A percentile compares a stretch with the other conserved stretches of the same genome.
phyloP scores from a whole-genome alignment of 2,888 invertebrate species.

The Nomada fucata region DNA sequence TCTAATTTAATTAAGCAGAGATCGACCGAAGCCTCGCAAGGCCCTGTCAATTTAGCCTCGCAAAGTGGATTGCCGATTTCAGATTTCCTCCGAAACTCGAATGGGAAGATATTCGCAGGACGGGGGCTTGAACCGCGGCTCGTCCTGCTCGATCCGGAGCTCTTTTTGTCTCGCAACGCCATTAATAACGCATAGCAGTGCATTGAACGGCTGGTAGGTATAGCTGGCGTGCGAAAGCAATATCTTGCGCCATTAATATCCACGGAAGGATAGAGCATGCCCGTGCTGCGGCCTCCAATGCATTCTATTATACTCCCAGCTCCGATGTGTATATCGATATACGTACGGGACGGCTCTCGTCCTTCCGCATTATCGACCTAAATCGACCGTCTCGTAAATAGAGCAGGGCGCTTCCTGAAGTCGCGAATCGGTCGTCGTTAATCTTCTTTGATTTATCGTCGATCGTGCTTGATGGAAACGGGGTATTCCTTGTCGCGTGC shows the following conservation, averaged over 20 bases:
- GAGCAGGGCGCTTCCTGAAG: constrained; percentile 52
- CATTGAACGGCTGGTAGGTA: constrained; percentile 49
- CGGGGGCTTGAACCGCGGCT: constrained; percentile 44
- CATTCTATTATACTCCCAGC: constrained; percentile 73
- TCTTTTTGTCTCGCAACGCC: constrained; percentile 69
- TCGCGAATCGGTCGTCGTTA: constrained; percentile 52
- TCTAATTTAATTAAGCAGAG: constrained; percentile 2
- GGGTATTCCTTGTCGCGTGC: constrained; percentile 24
- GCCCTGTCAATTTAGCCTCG: neutral
- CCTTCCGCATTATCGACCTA: constrained; percentile 60
- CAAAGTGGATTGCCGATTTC: neutral
- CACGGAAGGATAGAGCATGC: constrained; percentile 71
- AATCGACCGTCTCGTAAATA: constrained; percentile 52
- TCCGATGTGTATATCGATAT: constrained; percentile 53
- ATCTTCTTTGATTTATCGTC: constrained; percentile 51
- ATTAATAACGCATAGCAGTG: constrained; percentile 74
- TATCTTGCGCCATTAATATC: constrained; percentile 81
- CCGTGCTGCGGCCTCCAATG: constrained; percentile 67
- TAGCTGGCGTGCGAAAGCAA: constrained; percentile 75
- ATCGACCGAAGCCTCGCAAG: neutral
- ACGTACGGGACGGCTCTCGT: constrained; percentile 47
- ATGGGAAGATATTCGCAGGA: constrained; percentile 28
- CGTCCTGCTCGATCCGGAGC: constrained; percentile 55
- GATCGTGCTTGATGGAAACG: constrained; percentile 33
- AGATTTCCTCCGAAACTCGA: too few relatives aligned